Evolutionary conservation across 2,888 invertebrate species (phyloP).

Genomic region (Eristalinus aeneus): DNA sequence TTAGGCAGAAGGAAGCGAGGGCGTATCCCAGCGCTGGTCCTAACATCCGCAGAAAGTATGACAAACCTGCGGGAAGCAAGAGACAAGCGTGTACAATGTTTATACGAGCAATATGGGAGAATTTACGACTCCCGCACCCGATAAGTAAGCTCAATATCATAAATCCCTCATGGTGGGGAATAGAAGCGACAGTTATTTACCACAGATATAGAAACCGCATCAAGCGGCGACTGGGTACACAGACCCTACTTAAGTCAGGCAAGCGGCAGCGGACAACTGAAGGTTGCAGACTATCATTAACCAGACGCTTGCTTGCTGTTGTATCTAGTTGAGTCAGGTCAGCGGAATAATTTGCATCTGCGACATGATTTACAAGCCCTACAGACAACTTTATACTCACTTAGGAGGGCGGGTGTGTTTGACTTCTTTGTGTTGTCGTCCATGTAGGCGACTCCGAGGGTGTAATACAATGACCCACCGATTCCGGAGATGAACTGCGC

Average conservation of each 20-base stretch:
- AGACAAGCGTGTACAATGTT: background rate
- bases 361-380: background rate
- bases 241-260: conserved; percentile 24
- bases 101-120: too few relatives aligned
- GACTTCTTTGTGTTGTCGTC: conserved; percentile 89
- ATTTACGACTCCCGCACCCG: conserved; percentile 12
- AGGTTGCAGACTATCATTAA: conserved; percentile 25
- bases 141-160: conserved; percentile 18
- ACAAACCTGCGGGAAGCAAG: conserved; percentile 81
- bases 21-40: conserved; percentile 87
- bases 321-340: background rate
- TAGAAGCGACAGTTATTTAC: conserved; percentile 25
- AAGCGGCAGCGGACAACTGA: conserved; percentile 32
- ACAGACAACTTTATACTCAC: conserved; percentile 80
- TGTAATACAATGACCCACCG: conserved; percentile 86
- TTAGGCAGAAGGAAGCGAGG: conserved; percentile 84
- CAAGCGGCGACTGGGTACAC: background rate
- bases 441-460: conserved; percentile 87
- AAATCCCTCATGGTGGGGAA: conserved; percentile 15
- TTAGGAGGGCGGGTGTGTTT: conserved; percentile 86
- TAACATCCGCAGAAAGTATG: conserved; percentile 85
- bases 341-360: conserved; percentile 33
- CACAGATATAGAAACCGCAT: background rate
- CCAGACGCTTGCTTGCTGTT: background rate
- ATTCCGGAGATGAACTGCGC: conserved; percentile 88